A percentile compares a stretch with the other conserved stretches of the same genome.
phyloP scores from a whole-genome alignment of 2,113 vertebrate species.

The Etia nguti region DNA sequence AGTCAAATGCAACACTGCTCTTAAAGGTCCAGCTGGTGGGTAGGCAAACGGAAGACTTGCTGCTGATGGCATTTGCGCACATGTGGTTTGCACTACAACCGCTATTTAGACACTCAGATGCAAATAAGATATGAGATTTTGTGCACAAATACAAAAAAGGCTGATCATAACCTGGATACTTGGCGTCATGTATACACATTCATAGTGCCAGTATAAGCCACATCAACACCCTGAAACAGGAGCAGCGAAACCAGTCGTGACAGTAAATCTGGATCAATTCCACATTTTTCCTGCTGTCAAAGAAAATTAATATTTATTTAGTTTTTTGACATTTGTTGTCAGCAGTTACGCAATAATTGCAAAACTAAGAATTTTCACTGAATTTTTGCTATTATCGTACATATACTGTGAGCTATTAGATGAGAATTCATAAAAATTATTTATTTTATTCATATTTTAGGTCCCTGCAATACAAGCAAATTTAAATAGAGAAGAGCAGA shows the following conservation, averaged over 20 bases:
- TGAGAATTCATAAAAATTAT: accelerated
- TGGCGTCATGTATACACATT: not conserved
- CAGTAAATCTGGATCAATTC: not conserved
- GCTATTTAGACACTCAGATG: not conserved
- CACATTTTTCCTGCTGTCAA: not conserved
- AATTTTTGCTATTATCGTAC: accelerated
- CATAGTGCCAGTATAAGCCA: accelerated
- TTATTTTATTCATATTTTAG: not conserved
- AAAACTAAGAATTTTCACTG: not conserved
- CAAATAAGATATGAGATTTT: not conserved
- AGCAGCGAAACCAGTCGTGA: not conserved
- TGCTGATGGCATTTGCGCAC: not conserved
- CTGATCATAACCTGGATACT: not conserved
- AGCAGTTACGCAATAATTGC: not conserved
- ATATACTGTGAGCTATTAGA: not conserved
- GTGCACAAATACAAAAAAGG: not conserved
- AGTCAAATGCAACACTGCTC: not conserved
- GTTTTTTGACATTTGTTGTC: accelerated
- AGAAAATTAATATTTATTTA: not conserved
- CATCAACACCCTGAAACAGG: not conserved
- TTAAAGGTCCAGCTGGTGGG: not conserved
- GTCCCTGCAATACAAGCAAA: not conserved
- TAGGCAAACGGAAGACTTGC: not conserved
- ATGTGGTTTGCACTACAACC: not conserved
- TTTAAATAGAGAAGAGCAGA: not conserved